Conservation (phyloP, 2,888 invertebrate species). For the Plutella xylostella region DNA sequence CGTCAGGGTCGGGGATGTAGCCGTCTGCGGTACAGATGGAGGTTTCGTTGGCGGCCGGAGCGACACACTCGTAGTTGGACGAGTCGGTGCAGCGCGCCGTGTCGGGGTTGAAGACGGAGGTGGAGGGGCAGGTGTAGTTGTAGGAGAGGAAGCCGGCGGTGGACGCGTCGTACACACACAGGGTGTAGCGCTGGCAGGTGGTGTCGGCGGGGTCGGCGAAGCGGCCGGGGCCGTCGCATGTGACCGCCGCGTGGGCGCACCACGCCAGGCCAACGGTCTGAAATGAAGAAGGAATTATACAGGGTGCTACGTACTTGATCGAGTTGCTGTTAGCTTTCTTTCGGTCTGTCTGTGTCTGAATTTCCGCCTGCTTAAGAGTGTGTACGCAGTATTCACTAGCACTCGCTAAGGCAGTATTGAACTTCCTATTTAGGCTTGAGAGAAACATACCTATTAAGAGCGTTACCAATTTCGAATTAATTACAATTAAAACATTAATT, state of each 20-base stretch:
- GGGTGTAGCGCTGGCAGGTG: conserved; percentile 50
- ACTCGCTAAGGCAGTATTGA: too few species aligned
- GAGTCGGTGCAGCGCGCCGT: conserved; percentile 35
- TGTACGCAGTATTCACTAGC: too few species aligned
- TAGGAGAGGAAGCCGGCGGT: conserved; percentile 32
- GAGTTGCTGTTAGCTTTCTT: too few species aligned
- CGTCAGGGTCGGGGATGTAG: conserved; percentile 35
- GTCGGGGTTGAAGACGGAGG: conserved; percentile 47
- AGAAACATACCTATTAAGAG: too few species aligned
- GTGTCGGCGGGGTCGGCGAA: conserved; percentile 43
- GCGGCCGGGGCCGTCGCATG: conserved; percentile 44
- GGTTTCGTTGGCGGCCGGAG: conserved; percentile 21
- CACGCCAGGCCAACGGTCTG: conserved; percentile 15
- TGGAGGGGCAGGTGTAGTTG: conserved; percentile 48
- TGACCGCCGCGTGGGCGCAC: conserved; percentile 33
- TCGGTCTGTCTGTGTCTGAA: background rate
- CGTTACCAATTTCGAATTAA: too few species aligned
- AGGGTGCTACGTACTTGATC: too few species aligned
- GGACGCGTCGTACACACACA: conserved; percentile 35
- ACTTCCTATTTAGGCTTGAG: too few species aligned
- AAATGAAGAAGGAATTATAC: background rate
- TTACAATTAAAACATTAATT: too few species aligned
- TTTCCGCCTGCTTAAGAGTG: too few species aligned
- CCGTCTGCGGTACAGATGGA: conserved; percentile 42
- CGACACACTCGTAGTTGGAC: conserved; percentile 37